These are phyloP conservation scores for Dryadula phaetusa DNA, from an alignment of 2,888 invertebrate genomes.

Conservation along the genomic window DNA sequence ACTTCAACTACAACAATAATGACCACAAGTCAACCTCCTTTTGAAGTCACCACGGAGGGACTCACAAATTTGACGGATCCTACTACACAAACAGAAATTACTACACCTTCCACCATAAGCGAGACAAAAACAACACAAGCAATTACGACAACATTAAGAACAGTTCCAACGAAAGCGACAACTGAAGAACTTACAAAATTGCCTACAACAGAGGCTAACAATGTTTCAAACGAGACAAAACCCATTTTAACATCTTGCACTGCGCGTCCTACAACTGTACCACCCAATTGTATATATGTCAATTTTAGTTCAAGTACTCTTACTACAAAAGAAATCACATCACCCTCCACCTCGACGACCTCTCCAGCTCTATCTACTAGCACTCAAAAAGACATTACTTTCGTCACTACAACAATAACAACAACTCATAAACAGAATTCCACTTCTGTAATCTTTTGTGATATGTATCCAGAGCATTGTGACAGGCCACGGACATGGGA, in stretches of 20 bases:
- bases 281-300: neutral
- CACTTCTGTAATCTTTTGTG: slow-evolving; percentile 13
- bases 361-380: slow-evolving; percentile 24
- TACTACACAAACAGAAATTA: neutral
- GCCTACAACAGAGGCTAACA: neutral
- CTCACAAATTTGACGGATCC: neutral
- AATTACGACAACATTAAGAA: slow-evolving; percentile 3
- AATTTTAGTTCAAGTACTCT: neutral
- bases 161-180: neutral
- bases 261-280: slow-evolving; percentile 15
- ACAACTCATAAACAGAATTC: neutral
- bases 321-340: slow-evolving; percentile 3
- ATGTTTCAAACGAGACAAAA: slow-evolving; percentile 10
- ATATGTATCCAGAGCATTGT: slow-evolving; percentile 58
- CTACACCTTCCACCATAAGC: neutral
- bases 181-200: neutral
- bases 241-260: slow-evolving; percentile 36
- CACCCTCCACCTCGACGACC: too few relatives aligned
- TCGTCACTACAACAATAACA: slow-evolving; percentile 23
- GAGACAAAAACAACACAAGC: neutral
- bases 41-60: neutral
- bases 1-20: slow-evolving; percentile 14
- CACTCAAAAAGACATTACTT: slow-evolving; percentile 1
- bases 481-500: slow-evolving; percentile 68
- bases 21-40: neutral